Evolutionary conservation across 2,113 vertebrate species (phyloP).

Genomic region (Ceratotherium simum): DNA sequence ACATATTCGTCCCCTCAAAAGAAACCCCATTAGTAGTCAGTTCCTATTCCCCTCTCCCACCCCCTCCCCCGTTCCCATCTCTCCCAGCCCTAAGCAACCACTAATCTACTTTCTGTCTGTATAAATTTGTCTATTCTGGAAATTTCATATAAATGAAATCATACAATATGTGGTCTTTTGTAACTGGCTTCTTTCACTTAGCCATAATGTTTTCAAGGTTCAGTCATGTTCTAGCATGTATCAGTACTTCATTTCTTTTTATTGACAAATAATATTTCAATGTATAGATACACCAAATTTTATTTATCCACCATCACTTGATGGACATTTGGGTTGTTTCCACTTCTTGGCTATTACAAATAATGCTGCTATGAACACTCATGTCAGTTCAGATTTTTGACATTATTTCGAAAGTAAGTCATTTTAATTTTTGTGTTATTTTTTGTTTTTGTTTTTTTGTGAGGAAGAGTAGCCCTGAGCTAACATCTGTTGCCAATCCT

Average conservation of each 20-base stretch:
- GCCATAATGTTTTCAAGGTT: neutral
- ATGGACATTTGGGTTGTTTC: neutral
- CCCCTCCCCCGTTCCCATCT: neutral
- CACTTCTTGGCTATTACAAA: neutral
- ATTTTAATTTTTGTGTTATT: neutral
- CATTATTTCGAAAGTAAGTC: slow-evolving; percentile 24
- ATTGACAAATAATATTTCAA: neutral
- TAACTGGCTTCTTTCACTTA: neutral
- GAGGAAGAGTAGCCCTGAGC: no score
- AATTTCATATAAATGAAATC: neutral
- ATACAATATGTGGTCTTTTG: neutral
- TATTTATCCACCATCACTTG: neutral
- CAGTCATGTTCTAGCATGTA: neutral
- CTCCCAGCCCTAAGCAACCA: neutral
- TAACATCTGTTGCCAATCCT: no score
- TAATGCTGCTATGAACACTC: neutral
- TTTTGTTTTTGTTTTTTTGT: no score
- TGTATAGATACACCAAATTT: neutral
- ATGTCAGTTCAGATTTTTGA: neutral
- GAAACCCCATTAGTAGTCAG: neutral
- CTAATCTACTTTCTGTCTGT: neutral
- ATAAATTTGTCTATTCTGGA: neutral
- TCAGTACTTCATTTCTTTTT: neutral
- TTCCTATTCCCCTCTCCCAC: neutral
- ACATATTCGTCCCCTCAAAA: neutral